phyloP scores from a whole-genome alignment of 2,113 vertebrate genomes.

The Plecotus auritus region DNA sequence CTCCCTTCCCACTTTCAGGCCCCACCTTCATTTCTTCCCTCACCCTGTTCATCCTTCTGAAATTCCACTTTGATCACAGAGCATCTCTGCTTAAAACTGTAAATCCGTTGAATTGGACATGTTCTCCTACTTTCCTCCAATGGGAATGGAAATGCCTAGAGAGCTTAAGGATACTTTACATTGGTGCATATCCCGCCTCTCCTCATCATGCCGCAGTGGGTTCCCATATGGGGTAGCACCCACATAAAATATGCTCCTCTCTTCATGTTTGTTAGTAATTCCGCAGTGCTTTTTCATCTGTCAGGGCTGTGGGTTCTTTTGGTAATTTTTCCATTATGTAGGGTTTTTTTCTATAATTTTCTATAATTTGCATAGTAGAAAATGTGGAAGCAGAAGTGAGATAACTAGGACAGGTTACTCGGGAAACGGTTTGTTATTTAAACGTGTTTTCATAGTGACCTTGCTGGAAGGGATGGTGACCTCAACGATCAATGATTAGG shows the following conservation, averaged over 20 bases:
- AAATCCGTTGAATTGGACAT: fast-evolving
- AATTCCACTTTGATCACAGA: not conserved
- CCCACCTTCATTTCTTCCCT: not conserved
- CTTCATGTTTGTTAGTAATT: fast-evolving
- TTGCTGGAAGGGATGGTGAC: not conserved
- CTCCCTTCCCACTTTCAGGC: not conserved
- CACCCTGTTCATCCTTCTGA: not conserved
- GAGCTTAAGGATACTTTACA: fast-evolving
- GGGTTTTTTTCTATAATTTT: not conserved
- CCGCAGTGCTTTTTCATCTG: fast-evolving
- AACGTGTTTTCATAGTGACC: not conserved
- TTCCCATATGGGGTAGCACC: fast-evolving
- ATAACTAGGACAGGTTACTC: not conserved
- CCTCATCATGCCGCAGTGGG: fast-evolving
- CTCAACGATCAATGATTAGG: not conserved
- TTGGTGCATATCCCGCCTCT: not conserved
- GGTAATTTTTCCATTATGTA: not conserved
- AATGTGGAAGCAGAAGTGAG: not conserved
- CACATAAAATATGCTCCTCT: not conserved
- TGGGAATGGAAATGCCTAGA: not conserved
- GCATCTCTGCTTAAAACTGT: too few species aligned
- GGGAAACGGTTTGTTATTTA: not conserved
- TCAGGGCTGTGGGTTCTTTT: not conserved
- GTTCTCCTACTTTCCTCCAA: not conserved
- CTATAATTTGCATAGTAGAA: not conserved